Base-by-base conservation (phyloP, 2,113 vertebrate species). In the Pseudorasbora parva region DNA sequence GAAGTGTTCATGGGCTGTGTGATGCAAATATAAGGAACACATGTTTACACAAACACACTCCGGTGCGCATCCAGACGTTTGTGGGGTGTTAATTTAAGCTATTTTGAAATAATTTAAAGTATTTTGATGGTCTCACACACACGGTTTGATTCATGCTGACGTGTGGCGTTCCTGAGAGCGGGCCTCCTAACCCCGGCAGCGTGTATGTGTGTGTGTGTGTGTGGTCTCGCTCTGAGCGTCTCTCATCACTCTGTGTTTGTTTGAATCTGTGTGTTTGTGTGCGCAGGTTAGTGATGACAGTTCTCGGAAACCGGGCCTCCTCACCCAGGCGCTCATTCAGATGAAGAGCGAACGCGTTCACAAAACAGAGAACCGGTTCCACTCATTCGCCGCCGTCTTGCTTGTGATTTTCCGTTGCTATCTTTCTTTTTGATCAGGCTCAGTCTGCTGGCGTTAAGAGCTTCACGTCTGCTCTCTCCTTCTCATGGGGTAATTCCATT, bases 161-260 rank as follows among this genome's bases (percentile, higher is more conserved):
- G 41, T 43, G 62, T 75, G 75, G 49, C 71, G 64, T 80, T 78
- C 49, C 57, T 84, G 82, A 84, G 84, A 78, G 77, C 37, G 57
- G 37, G 80, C 86, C 79, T 82, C 14, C 60, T 72, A 75, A 73
- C 74, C 85, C 82, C 81, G 60, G 30, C 82, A 30, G 78, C 68
- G 30, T 3, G 69, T 30, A 74, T 78, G 77, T 64, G 69, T 30
- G 80, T 78, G 77, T 64, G 60, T 73, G 87, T 82, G 83, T 80
- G 87, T 84, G 85, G 79, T 82, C 83, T 82, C 45, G 15, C 17
- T 82, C 49, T 33, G n/a, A 75, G 47, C n/a, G 37, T 87, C 86
- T 87, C 64, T 87, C 86, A 74, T 85, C 83, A 33, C 81, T 87
- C 10, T 6, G 56, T 80, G 79, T 82, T 78, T 86, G 87, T 80